Base-by-base conservation (phyloP, 1,140 invertebrate genomes). In the Aphaenogaster floridana region DNA sequence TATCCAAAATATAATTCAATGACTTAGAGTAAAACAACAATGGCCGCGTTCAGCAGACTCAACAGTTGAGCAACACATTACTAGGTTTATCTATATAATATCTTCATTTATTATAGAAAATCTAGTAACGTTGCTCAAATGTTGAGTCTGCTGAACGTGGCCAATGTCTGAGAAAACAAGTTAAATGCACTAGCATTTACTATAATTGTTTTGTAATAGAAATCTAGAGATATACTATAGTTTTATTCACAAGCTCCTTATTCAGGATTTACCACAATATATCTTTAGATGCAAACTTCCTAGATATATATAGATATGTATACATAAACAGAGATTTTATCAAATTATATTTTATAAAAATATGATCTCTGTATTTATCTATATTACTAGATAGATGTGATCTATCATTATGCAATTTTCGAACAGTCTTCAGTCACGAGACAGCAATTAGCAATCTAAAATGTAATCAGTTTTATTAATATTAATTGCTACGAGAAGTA, bases 321-420 rank as follows among this genome's bases (percentile, higher is more conserved):
- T 28, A 28, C 28, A 28, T 28, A 28, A 28, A 28, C 28, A 72
- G 4, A 57, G 1, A 15, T 59, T 57, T 48, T 34, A 39, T 34
- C 8, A n/a, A 80, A 28, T 54, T 66, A n/a, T 17, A 72, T 50
- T 81, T 9, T 84, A 79, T 54, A 88, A 88, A 69, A 34, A 74
- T 85, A 61, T n/a, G 50, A 85, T 78, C 66, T 72, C n/a, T 85
- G 57, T 34, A 66, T 87, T 66, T 66, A 88, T 64, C 5, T 66
- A 11, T 76, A 45, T 63, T 63, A 50, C 6, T 45, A 42, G n/a
- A 28, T 69, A 69, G 1, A 66, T 39, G 7, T 66, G 17, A 8
- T 64, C 17, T 68, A 39, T 48, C 11, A 42, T 45, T 78, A 36
- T 68, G 36, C n/a, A 34, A 34, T 64, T 61, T 28, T 42, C 39